Conservation (phyloP, 1,140 invertebrate genomes). For the Euglossa dilemma region DNA sequence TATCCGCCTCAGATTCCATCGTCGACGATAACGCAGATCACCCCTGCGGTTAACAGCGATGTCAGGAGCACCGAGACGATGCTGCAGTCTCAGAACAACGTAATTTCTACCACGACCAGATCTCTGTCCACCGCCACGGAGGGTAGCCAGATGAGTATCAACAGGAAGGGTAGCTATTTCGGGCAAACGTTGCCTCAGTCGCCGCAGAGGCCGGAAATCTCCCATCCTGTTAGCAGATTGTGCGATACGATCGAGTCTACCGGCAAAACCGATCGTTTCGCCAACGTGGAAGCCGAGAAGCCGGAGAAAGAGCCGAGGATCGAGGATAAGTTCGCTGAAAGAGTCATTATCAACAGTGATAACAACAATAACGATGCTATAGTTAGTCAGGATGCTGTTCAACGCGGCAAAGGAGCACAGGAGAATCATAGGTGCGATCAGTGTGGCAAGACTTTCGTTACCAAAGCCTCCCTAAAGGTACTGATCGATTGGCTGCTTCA, state of each 20-base stretch:
- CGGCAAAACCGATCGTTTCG: conserved; percentile 26
- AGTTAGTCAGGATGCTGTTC: conserved; percentile 30
- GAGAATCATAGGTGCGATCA: conserved; percentile 78
- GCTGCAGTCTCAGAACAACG: conserved; percentile 11
- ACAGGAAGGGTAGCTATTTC: background rate
- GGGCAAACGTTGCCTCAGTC: background rate
- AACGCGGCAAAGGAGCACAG: conserved; percentile 35
- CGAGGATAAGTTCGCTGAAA: conserved; percentile 23
- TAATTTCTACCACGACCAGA: conserved; percentile 15
- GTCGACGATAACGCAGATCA: conserved; percentile 1
- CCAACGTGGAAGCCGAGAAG: conserved; percentile 4
- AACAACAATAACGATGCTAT: conserved; percentile 70
- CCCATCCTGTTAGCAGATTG: conserved; percentile 72
- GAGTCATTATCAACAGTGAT: conserved; percentile 60
- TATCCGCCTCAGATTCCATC: conserved; percentile 37
- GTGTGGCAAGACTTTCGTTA: conserved; percentile 81
- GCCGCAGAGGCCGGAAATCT: conserved; percentile 65
- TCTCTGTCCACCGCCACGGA: background rate
- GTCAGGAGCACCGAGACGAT: conserved; percentile 8
- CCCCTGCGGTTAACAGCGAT: background rate
- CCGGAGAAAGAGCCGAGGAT: conserved; percentile 25
- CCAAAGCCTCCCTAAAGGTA: conserved; percentile 81
- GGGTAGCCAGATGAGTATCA: background rate
- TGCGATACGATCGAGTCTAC: conserved; percentile 65
- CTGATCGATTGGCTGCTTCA: background rate